Base-by-base conservation (phyloP, 2,113 vertebrate species). In the Anolis sagrei region DNA sequence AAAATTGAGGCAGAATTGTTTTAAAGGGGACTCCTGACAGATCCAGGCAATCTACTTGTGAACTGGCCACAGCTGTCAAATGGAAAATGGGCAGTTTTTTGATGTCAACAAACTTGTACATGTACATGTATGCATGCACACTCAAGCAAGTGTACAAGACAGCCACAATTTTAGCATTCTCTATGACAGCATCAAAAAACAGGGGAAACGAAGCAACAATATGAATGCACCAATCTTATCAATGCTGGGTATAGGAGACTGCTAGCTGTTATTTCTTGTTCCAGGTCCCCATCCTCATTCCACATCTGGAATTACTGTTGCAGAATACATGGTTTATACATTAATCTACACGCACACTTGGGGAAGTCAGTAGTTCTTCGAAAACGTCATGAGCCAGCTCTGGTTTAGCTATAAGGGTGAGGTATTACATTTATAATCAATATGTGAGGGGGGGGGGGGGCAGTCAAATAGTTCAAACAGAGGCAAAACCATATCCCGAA, bases 401-500 rank as follows among this genome's bases (percentile, higher is more conserved):
- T 7, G 21, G 27, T 21, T n/a, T 44, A 44, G 39, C 3, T 44
- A 44, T 44, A 89, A 1, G 34, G n/a, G 19, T 82, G 14, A 54
- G 16, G 48, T 69, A 82, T 32, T 51, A 48, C 23, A 68, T 48
- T 48, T 62, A 80, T 36, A 34, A 79, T 87, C 80, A 88, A 39
- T 44, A 83, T 3, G 51, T 0, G 25, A 11, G 44, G 54, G 54
- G 54, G 54, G 36, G 44, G 84, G 69, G 78, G 54, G n/a, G n/a
- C n/a, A 61, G 36, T 34, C 44, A 34, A 39, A 1, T 23, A 18
- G 82, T 83, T 66, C 25, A 29, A 85, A 48, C 68, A 90, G 88
- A 83, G 58, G 29, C 62, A 76, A 90, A 91, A 89, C 19, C 61
- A 34, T 19, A 14, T 8, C 21, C 29, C 36, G 49, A 76, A 68